Conservation (phyloP, 2,888 invertebrate species). For the Sarcophaga caerulescens region DNA sequence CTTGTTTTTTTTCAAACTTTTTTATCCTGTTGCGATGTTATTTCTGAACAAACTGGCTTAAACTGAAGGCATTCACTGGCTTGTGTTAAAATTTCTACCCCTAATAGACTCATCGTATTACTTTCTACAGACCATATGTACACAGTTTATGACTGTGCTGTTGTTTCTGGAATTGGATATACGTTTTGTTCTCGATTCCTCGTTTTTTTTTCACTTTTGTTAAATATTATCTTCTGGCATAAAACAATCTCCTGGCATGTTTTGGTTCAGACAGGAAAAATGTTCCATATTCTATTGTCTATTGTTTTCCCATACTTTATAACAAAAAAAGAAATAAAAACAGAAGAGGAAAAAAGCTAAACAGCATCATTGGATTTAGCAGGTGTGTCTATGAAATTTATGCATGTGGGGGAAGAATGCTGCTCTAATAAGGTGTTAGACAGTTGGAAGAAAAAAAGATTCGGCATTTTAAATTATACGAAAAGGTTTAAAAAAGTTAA, state of each 20-base stretch:
- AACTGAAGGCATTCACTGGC: too few relatives aligned
- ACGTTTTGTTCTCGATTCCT: neutral
- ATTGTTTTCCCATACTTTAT: constrained; percentile 25
- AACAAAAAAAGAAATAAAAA: neutral
- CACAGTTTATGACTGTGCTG: constrained; percentile 13
- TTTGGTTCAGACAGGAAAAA: neutral
- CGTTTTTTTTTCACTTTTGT: constrained; percentile 1
- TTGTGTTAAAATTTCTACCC: too few relatives aligned
- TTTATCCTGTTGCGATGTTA: too few relatives aligned
- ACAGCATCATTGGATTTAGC: constrained; percentile 12
- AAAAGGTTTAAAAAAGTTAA: too few relatives aligned
- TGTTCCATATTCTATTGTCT: neutral
- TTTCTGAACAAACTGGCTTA: too few relatives aligned
- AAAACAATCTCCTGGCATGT: constrained; percentile 23
- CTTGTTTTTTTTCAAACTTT: neutral
- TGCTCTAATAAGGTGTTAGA: too few relatives aligned
- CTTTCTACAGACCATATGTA: neutral
- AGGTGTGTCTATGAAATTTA: constrained; percentile 29
- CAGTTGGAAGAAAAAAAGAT: too few relatives aligned
- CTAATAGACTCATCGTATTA: constrained; percentile 1
- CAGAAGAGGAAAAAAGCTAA: neutral
- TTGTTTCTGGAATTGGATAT: neutral
- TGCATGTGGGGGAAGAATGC: neutral
- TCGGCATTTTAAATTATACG: too few relatives aligned
- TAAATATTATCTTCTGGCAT: neutral